Evolutionary conservation across 2,888 invertebrate genomes (phyloP).

Genomic region (Hyposoter dolosus): DNA sequence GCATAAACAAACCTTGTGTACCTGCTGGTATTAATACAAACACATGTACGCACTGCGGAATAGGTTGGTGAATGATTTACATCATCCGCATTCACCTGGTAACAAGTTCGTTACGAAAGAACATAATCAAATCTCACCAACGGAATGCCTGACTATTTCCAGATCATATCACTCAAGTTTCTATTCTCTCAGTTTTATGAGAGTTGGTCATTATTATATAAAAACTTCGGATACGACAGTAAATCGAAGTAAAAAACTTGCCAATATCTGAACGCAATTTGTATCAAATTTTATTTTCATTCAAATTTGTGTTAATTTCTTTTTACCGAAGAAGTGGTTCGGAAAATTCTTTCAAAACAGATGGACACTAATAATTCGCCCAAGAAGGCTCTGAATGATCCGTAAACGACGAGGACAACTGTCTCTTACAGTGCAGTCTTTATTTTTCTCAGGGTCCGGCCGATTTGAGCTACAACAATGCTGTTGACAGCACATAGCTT

Average conservation of each 20-base stretch:
- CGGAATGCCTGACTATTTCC: neutral
- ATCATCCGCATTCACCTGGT: neutral
- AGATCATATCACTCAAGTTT: slow-evolving; percentile 8
- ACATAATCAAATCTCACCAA: slow-evolving; percentile 4
- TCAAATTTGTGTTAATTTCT: neutral
- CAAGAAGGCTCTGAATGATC: too few species aligned
- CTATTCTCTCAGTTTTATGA: neutral
- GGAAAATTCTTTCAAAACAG: too few species aligned
- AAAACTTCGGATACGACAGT: neutral
- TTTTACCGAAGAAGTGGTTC: too few species aligned
- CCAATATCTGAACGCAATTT: neutral
- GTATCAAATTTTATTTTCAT: neutral
- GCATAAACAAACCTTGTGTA: slow-evolving; percentile 54
- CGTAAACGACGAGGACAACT: too few species aligned
- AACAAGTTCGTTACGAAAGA: slow-evolving; percentile 35
- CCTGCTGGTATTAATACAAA: slow-evolving; percentile 59
- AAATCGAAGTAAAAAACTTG: neutral
- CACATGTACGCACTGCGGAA: slow-evolving; percentile 50
- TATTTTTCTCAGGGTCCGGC: too few species aligned
- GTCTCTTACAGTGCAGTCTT: too few species aligned
- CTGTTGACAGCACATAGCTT: too few species aligned
- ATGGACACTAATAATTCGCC: too few species aligned
- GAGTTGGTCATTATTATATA: neutral
- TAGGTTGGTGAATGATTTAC: slow-evolving; percentile 55
- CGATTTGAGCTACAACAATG: too few species aligned